Evolutionary conservation across 2,888 invertebrate species (phyloP).

Genomic region (Eremobia ochroleuca): DNA sequence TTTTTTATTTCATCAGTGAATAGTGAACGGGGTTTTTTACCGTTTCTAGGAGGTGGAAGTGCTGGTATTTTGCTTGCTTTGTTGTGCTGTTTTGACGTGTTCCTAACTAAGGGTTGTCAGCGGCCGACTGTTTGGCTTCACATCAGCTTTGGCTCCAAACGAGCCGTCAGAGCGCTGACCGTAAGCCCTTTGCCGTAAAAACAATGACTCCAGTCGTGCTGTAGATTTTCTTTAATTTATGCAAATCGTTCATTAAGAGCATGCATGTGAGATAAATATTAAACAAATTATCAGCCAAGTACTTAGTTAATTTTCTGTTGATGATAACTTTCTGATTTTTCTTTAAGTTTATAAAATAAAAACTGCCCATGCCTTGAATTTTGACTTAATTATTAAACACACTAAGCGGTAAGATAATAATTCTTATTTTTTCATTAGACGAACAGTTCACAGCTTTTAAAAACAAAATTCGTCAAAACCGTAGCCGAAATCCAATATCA

Average conservation of each 20-base stretch:
- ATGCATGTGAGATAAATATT: neutral
- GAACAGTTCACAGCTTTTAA: neutral
- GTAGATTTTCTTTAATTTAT: slow-evolving; percentile 9
- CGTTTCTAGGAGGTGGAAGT: slow-evolving; percentile 6
- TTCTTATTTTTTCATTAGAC: neutral
- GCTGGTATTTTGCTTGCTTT: slow-evolving; percentile 24
- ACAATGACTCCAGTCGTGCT: slow-evolving; percentile 11
- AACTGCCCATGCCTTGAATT: neutral
- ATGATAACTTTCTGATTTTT: neutral
- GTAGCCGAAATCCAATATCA: slow-evolving; percentile 31
- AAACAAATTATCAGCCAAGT: neutral
- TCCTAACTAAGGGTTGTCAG: slow-evolving; percentile 51
- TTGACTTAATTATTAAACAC: neutral
- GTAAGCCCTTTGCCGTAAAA: slow-evolving; percentile 33
- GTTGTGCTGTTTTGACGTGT: slow-evolving; percentile 36
- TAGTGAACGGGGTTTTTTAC: slow-evolving; percentile 33
- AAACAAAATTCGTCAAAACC: slow-evolving; percentile 13
- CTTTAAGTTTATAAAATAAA: neutral
- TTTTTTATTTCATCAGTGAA: slow-evolving; percentile 46
- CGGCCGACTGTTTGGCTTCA: slow-evolving; percentile 10
- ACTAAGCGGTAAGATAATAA: neutral
- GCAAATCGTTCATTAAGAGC: neutral
- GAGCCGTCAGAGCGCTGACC: slow-evolving; percentile 38
- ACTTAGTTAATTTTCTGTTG: neutral
- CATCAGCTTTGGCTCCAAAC: slow-evolving; percentile 42